Evolutionary conservation across 2,113 vertebrate species (phyloP), one percentile per base, ranked within the genome.

Genomic region (Pterocles orientalis): DNA sequence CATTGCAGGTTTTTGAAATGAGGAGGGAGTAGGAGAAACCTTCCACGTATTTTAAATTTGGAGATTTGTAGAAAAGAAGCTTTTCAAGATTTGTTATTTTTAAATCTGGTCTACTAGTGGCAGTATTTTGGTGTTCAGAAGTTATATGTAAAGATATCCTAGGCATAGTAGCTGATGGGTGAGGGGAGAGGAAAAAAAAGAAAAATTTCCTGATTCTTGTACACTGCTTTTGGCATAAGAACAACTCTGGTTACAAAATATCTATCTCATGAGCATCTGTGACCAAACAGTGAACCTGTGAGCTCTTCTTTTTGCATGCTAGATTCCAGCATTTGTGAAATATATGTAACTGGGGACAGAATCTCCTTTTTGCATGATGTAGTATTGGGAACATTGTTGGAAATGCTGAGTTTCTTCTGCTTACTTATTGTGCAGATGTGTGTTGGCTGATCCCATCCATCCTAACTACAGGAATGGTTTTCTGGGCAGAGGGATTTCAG

Each of bases 221-320:
- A 48, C 26, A 18, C 47, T 83, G 24, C 5, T 72, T 66, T 90
- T 95, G 73, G 66, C 47, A 24, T 45, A 28, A 82, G 28, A 39
- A 23, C 68, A 66, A 2, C 43, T 54, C 18, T 61, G 70, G 34
- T 93, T 94, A 54, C 79, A 77, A 70, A 88, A 81, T 39, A 64
- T 34, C 29, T 39, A 64, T 34, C 29, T 86, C 20, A 8, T n/a
- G 66, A 91, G 81, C 73, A 89, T 95, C 47, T 94, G 76, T 94
- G 90, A 90, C 82, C 82, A 87, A 65, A 64, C 8, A 56, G 29
- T 86, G 85, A 97, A 94, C 82, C 90, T 86, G 57, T 86, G 90
- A 95, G 86, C 76, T 88, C 26, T 93, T 80, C 92, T 80, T 88
- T 60, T 43, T 95, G 24, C 34, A 16, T 26, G 11, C 39, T 86